These are phyloP conservation scores for Brachionus rubens DNA, from an alignment of 1,140 invertebrate species.

Conservation along the genomic window DNA sequence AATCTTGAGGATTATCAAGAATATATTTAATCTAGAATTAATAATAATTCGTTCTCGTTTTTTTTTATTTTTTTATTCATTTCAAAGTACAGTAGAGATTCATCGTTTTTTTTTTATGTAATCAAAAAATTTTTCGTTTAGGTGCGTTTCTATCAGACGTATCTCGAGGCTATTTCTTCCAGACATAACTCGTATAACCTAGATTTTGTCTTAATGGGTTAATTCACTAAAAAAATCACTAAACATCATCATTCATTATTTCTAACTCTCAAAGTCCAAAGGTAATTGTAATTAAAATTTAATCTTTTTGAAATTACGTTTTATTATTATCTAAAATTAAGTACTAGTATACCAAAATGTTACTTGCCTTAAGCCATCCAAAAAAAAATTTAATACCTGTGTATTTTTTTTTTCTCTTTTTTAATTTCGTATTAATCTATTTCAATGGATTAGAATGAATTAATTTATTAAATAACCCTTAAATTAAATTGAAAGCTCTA, in stretches of 20 bases:
- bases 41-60: background rate
- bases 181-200: too few relatives aligned
- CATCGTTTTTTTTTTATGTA: too few relatives aligned
- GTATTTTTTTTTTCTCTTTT: conserved; percentile 25
- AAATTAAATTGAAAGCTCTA: conserved; percentile 22
- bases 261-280: background rate
- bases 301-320: background rate
- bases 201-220: too few relatives aligned
- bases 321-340: conserved; percentile 38
- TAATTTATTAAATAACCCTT: conserved; percentile 34
- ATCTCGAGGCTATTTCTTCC: too few relatives aligned
- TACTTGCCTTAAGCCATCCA: background rate
- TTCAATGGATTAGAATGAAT: conserved; percentile 39
- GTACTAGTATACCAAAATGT: conserved; percentile 13
- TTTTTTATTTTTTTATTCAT: background rate
- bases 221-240: too few relatives aligned
- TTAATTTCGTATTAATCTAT: conserved; percentile 35
- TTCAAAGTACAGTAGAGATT: too few relatives aligned
- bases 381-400: conserved; percentile 17
- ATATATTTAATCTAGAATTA: conserved; percentile 42
- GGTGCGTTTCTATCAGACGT: too few relatives aligned
- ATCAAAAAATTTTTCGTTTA: background rate
- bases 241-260: too few relatives aligned
- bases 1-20: conserved; percentile 39
- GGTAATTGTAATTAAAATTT: conserved; percentile 20